Conservation (phyloP, 2,113 vertebrate species). For the Brachyhypopomus gauderio region DNA sequence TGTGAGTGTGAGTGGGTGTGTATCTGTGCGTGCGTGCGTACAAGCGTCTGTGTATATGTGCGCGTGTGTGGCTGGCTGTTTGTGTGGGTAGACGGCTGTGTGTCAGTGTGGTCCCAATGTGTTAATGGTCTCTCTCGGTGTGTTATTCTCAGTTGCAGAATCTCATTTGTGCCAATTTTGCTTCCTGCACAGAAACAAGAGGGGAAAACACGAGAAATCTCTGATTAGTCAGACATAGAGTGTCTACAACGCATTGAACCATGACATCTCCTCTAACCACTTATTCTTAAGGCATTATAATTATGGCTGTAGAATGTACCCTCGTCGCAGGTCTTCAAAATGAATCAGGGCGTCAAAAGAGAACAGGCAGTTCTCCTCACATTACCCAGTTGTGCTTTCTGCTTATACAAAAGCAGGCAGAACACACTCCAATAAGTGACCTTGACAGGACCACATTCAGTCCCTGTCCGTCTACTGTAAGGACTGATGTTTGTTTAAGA, state of each 20-base stretch:
- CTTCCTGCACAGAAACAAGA: slow-evolving; percentile 43
- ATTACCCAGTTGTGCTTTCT: not conserved
- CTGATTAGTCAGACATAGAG: slow-evolving; percentile 3
- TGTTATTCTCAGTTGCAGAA: slow-evolving; percentile 40
- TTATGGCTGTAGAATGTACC: not conserved
- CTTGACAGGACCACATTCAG: not conserved
- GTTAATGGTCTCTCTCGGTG: slow-evolving; percentile 42
- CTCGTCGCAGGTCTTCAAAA: not conserved
- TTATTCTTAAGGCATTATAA: not conserved
- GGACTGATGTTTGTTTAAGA: not conserved
- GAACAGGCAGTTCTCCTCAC: not conserved
- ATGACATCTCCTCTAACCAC: not conserved
- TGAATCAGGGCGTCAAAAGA: slow-evolving; percentile 2
- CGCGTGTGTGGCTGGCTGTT: slow-evolving; percentile 23
- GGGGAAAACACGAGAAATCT: slow-evolving; percentile 14
- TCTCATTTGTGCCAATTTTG: slow-evolving; percentile 40
- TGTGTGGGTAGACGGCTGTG: slow-evolving; percentile 20
- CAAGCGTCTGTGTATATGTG: slow-evolving; percentile 5
- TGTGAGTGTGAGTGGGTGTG: slow-evolving; percentile 8
- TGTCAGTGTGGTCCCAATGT: slow-evolving; percentile 30
- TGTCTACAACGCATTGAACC: not conserved
- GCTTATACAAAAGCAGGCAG: not conserved
- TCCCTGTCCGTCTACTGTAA: not conserved
- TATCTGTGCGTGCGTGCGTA: not conserved
- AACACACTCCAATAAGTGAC: not conserved